Conservation (phyloP, 2,888 invertebrate species). For the Phytoseiulus persimilis region DNA sequence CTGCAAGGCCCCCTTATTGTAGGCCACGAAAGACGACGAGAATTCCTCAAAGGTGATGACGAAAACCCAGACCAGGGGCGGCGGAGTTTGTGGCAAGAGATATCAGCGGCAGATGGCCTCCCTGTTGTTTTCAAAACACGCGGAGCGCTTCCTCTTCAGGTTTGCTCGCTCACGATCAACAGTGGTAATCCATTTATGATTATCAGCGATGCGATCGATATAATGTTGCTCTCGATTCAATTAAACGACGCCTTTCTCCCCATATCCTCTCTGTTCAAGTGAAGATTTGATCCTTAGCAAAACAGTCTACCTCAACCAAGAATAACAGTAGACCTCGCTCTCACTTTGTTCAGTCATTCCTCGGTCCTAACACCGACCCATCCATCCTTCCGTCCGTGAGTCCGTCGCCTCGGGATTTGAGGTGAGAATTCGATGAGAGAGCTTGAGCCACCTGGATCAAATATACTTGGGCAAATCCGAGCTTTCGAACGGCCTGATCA, state of each 20-base stretch:
- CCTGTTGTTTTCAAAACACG: not conserved
- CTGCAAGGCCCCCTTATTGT: not conserved
- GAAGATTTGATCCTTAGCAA: slow-evolving; percentile 34
- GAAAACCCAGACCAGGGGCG: not conserved
- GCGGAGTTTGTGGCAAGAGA: not conserved
- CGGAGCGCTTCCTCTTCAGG: not conserved
- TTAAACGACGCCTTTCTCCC: slow-evolving; percentile 8
- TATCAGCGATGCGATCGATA: not conserved
- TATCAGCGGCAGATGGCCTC: not conserved
- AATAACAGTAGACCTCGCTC: slow-evolving; percentile 19
- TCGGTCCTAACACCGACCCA: not conserved
- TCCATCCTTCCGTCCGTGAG: not conserved
- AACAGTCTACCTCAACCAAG: slow-evolving; percentile 13
- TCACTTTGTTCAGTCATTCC: not conserved
- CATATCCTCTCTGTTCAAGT: slow-evolving; percentile 6
- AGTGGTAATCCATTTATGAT: slow-evolving; percentile 37
- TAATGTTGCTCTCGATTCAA: slow-evolving; percentile 21
- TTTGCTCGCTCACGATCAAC: not conserved
- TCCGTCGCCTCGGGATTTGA: not conserved
- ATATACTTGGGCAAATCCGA: not conserved
- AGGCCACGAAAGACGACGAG: not conserved
- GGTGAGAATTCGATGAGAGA: not conserved
- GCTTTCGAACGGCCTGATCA: not conserved
- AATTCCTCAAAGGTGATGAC: not conserved
- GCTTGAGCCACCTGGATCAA: not conserved